Conservation (phyloP, 1,140 invertebrate genomes). For the Maniola jurtina region DNA sequence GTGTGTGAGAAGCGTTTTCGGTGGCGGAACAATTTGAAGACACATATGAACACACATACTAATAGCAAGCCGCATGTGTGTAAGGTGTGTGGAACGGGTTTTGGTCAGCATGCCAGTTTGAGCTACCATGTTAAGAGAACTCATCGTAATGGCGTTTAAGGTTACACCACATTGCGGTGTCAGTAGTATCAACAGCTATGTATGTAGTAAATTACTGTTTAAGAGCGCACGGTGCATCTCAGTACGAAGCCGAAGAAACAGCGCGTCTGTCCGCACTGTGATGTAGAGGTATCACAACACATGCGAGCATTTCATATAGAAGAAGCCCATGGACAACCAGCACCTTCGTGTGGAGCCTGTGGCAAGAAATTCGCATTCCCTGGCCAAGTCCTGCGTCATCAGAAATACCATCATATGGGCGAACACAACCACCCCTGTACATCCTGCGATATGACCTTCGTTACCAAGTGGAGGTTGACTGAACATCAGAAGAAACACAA, state of each 20-base stretch:
- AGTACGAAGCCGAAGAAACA: no score
- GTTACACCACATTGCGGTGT: no score
- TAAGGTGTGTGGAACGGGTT: not conserved
- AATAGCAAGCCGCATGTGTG: slow-evolving; percentile 2
- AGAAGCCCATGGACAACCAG: slow-evolving; percentile 42
- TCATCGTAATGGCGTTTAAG: not conserved
- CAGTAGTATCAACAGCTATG: no score
- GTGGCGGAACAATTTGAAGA: not conserved
- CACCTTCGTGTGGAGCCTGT: slow-evolving; percentile 44
- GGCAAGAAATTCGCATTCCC: slow-evolving; percentile 43
- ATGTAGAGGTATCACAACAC: slow-evolving; percentile 31
- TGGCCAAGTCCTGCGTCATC: slow-evolving; percentile 36
- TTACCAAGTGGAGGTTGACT: slow-evolving; percentile 52
- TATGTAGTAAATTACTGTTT: no score
- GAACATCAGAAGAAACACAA: slow-evolving; percentile 76
- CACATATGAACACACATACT: slow-evolving; percentile 3
- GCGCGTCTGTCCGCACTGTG: slow-evolving; percentile 17
- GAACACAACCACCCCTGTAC: slow-evolving; percentile 52
- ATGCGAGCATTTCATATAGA: slow-evolving; percentile 42
- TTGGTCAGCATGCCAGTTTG: not conserved
- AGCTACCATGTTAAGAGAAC: not conserved
- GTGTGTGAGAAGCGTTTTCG: not conserved
- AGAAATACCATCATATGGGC: slow-evolving; percentile 48
- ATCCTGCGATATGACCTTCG: slow-evolving; percentile 55
- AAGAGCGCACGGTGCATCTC: no score